Conservation (phyloP, 1,140 invertebrate species). For the Condylostylus longicornis region DNA sequence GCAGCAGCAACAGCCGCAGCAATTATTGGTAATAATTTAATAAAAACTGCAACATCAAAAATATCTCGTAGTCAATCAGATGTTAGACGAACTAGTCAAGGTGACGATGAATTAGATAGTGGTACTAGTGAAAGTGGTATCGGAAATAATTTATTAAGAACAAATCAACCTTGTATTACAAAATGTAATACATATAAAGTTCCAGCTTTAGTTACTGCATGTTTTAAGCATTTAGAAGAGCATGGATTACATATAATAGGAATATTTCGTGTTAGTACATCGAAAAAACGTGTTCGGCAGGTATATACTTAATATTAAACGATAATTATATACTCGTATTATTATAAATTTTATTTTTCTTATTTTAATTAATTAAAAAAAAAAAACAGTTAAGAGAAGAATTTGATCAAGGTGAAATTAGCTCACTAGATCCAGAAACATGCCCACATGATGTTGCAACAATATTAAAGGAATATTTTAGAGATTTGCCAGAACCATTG, state of each 20-base stretch:
- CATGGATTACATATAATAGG: conserved; percentile 70
- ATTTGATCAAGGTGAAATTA: conserved; percentile 69
- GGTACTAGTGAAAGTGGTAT: conserved; percentile 12
- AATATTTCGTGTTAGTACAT: conserved; percentile 77
- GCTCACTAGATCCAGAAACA: conserved; percentile 57
- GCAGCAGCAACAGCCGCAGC: neutral
- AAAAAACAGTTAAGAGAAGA: conserved; percentile 68
- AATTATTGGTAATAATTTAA: conserved; percentile 4
- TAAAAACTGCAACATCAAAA: conserved; percentile 10
- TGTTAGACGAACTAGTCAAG: conserved; percentile 40
- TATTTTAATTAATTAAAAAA: conserved; percentile 2
- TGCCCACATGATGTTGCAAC: conserved; percentile 88
- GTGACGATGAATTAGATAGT: conserved; percentile 38
- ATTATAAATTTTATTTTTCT: neutral
- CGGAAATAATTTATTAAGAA: neutral
- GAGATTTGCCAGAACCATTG: conserved; percentile 83
- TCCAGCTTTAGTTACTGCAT: conserved; percentile 58
- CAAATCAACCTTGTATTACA: neutral
- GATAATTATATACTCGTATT: neutral
- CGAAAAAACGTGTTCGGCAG: conserved; percentile 80
- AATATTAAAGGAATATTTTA: conserved; percentile 81
- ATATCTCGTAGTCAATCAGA: conserved; percentile 19
- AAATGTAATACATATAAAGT: conserved; percentile 27
- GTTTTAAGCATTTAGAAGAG: conserved; percentile 62
- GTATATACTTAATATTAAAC: conserved; percentile 34